A percentile compares a stretch with the other conserved stretches of the same genome.
Conservation (phyloP, 2,888 invertebrate genomes). For the Panopea generosa region DNA sequence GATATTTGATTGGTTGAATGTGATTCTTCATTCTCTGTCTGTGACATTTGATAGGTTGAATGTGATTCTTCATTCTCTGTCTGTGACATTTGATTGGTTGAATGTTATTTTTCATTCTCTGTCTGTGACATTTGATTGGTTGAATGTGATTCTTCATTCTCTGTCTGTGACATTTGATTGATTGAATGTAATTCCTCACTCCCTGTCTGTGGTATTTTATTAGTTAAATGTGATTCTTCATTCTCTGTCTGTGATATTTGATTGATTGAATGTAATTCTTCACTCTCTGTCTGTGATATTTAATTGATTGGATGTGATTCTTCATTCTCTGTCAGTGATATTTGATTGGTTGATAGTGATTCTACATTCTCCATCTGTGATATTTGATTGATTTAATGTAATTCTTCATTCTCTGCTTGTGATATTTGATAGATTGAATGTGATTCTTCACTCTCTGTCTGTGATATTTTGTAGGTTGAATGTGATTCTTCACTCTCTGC, state of each 20-base stretch:
- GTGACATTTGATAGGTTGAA: not conserved
- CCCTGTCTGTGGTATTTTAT: not conserved
- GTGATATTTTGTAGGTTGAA: not conserved
- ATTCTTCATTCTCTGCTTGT: not conserved
- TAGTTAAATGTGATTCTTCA: not conserved
- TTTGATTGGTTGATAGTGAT: too few relatives aligned
- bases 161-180: too few relatives aligned
- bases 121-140: too few relatives aligned
- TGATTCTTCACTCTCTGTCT: too few relatives aligned
- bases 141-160: too few relatives aligned
- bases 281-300: too few relatives aligned
- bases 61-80: not conserved
- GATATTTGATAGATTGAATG: not conserved
- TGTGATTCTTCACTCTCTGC: too few relatives aligned
- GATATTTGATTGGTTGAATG: not conserved
- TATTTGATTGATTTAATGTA: not conserved
- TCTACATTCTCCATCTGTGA: not conserved
- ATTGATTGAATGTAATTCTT: conserved; percentile 4
- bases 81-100: not conserved
- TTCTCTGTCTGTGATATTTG: too few relatives aligned
- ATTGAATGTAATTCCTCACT: not conserved
- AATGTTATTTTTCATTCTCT: too few relatives aligned
- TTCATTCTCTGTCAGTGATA: too few relatives aligned
- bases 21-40: too few relatives aligned
- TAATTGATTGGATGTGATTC: too few relatives aligned